A percentile compares a stretch with the other conserved stretches of the same genome.
phyloP scores from a whole-genome alignment of 2,113 vertebrate genomes.

The cat (Felis catus) region F.catus_Fca126_mat1.0 CM031428.1:3141501-3142000 shows the following conservation, averaged over 20 bases:
- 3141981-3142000: not conserved
- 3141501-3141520: conserved; percentile 75
- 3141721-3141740: no score
- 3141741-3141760: no score
- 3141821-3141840: not conserved
- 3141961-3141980: conserved; percentile 11
- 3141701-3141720: no score
- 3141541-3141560: conserved; percentile 8
- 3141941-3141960: not conserved
- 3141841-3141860: conserved; percentile 79
- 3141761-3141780: no score
- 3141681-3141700: no score
- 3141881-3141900: conserved; percentile 78
- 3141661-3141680: no score
- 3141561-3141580: conserved; percentile 76
- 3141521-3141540: conserved; percentile 50
- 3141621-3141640: conserved; percentile 70
- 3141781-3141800: no score
- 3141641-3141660: conserved; percentile 45
- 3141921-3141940: not conserved
- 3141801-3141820: no score
- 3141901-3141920: conserved; percentile 59
- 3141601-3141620: conserved; percentile 54
- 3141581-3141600: conserved; percentile 73
- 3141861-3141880: conserved; percentile 69